Percentiles rank a stretch among this genome's conserved stretches.
phyloP scores from a whole-genome alignment of 2,113 vertebrate species.

The Ahaetulla prasina region DNA sequence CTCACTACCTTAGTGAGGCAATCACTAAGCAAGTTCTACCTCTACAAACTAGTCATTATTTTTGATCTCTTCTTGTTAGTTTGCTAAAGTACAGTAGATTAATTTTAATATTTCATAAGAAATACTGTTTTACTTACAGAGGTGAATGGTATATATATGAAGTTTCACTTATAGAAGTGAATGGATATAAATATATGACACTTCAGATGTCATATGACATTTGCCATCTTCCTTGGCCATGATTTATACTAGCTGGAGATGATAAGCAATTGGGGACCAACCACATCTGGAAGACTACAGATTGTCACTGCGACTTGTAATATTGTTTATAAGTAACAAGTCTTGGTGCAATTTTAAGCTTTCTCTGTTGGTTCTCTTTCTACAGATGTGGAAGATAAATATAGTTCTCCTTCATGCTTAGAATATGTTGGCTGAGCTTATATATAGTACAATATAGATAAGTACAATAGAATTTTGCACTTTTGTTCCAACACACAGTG shows the following conservation, averaged over 20 bases:
- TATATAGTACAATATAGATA: background rate
- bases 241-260: background rate
- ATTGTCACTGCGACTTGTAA: background rate
- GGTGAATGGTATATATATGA: background rate
- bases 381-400: background rate
- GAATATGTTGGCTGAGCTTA: background rate
- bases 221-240: background rate
- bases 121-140: rapidly evolving
- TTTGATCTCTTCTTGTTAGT: background rate
- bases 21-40: background rate
- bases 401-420: background rate
- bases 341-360: background rate
- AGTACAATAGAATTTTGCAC: background rate
- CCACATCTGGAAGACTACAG: background rate
- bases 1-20: background rate
- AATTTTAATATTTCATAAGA: background rate
- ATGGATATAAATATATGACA: background rate
- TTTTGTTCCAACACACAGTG: background rate
- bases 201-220: background rate
- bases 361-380: background rate
- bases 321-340: background rate
- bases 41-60: rapidly evolving
- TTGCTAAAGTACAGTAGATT: background rate
- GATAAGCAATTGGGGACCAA: background rate
- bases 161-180: rapidly evolving